Percentiles rank a stretch among this genome's conserved stretches.
phyloP scores from a whole-genome alignment of 2,888 invertebrate species.

The Nomada fabriciana region DNA sequence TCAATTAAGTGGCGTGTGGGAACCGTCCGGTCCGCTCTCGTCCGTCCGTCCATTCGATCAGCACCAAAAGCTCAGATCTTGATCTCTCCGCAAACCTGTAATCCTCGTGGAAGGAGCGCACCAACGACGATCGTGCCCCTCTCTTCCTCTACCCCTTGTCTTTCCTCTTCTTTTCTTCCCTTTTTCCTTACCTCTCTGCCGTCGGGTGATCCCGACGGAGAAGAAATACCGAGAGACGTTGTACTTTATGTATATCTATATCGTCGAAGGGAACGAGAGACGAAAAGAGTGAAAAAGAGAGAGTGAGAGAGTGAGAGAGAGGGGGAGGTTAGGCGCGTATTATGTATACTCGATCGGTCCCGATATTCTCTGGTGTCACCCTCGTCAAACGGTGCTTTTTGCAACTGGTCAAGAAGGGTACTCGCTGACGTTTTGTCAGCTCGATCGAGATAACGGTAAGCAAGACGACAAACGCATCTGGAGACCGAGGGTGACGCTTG shows the following conservation, averaged over 20 bases:
- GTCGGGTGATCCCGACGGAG: conserved; percentile 9
- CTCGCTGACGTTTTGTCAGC: conserved; percentile 74
- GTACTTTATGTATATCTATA: conserved; percentile 14
- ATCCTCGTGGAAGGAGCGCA: conserved; percentile 77
- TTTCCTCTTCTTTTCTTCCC: not conserved
- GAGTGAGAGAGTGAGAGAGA: not conserved
- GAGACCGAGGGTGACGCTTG: conserved; percentile 17
- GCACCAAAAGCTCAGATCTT: conserved; percentile 81
- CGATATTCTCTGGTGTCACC: conserved; percentile 65
- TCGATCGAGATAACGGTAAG: conserved; percentile 64
- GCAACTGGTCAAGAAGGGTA: conserved; percentile 57
- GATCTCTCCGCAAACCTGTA: conserved; percentile 84
- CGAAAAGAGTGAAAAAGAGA: not conserved
- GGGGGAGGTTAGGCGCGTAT: conserved; percentile 50
- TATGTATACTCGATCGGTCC: conserved; percentile 63
- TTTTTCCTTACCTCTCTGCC: conserved; percentile 24
- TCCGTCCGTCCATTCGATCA: conserved; percentile 77
- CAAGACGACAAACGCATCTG: conserved; percentile 46
- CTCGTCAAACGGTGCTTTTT: conserved; percentile 64
- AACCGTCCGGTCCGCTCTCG: conserved; percentile 79
- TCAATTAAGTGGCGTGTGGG: conserved; percentile 84
- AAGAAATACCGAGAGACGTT: conserved; percentile 23
- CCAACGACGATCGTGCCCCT: conserved; percentile 58
- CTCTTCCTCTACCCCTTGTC: conserved; percentile 9
- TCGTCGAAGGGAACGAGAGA: conserved; percentile 24